Evolutionary conservation across 2,888 invertebrate genomes (phyloP), one percentile per base, ranked within the genome.

Genomic region (Cistogaster globosa): DNA sequence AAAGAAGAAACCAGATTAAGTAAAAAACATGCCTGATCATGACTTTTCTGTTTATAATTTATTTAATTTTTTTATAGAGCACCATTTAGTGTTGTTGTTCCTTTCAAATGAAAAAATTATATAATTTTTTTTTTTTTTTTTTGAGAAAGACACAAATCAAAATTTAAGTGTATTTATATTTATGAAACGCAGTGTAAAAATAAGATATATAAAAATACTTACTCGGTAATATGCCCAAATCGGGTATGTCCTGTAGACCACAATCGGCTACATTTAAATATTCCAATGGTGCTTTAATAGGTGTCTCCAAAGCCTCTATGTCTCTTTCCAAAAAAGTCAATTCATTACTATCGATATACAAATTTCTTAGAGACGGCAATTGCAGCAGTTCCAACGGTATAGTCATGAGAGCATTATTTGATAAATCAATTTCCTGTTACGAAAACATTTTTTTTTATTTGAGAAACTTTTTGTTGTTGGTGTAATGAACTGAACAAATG

Each of bases 241-340:
- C 91, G 1, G 96, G 96, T 55, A 96, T 90, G 77, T 93, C 92
- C 18, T 91, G 92, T 48, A 96, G 91, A 72, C 93, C 93, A 88
- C 95, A 95, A 74, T 94, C 93, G 20, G 95, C 94, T 48, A 96
- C 89, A 86, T 95, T 94, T 9, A 96, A 89, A 84, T 94, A 93
- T 86, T 94, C 93, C 65, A 95, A 88, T 0, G 95, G 95, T 0
- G 95, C 94, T 87, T 88, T 92, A 4, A 95, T 93, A 0, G 95
- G 95, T 65, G 93, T 94, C 14, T 90, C 86, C 67, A 93, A 84
- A 42, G 51, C 83, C 88, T 88, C 85, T 60, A 92, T 86, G 58
- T 92, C 92, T 26, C 86, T 84, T 42, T 89, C 88, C 77, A 92
- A 82, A 68, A 90, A 87, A 12, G 88, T 83, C 84, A 92, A 87